Evolutionary conservation across 2,888 invertebrate species (phyloP).

Genomic region (Lochmaea capreae): DNA sequence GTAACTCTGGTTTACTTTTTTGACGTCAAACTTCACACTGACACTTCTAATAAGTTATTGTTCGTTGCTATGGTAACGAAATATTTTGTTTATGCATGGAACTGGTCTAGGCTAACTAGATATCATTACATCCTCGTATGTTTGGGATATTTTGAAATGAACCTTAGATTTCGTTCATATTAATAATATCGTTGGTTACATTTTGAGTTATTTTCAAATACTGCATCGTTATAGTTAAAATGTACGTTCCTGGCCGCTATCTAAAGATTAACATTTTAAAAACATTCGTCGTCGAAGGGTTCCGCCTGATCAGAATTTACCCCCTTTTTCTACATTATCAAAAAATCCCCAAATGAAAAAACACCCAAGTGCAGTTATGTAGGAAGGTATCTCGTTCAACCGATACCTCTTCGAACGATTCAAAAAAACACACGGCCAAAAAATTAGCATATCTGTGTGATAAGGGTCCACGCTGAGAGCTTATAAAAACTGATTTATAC

Average conservation of each 20-base stretch:
- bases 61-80: no score
- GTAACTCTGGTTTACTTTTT: no score
- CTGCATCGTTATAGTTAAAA: no score
- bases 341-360: slow-evolving; percentile 10
- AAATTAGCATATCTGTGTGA: slow-evolving; percentile 47
- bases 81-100: no score
- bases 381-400: neutral
- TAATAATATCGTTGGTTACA: no score
- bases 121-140: no score
- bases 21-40: no score
- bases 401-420: slow-evolving; percentile 10
- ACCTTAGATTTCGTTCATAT: no score
- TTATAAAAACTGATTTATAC: slow-evolving; percentile 53
- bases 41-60: no score
- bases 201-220: no score
- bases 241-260: neutral
- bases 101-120: no score
- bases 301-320: neutral
- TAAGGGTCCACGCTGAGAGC: slow-evolving; percentile 41
- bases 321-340: neutral
- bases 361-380: neutral
- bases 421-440: slow-evolving; percentile 28
- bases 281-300: neutral
- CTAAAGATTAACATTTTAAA: neutral
- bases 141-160: no score